Percentiles rank a stretch among this genome's conserved stretches.
phyloP scores from a whole-genome alignment of 2,888 invertebrate genomes.

The Ecdyonurus torrentis region DNA sequence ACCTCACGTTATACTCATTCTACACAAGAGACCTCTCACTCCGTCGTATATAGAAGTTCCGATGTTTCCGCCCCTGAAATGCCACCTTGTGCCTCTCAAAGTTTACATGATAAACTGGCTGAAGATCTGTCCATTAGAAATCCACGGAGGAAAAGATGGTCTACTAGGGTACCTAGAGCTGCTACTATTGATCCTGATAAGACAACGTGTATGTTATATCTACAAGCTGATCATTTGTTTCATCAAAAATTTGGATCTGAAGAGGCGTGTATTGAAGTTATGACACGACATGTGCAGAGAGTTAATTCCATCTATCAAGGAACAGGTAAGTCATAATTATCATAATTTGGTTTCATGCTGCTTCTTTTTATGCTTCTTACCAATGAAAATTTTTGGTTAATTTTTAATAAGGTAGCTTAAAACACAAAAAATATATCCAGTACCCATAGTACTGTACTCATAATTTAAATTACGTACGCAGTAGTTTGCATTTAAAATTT shows the following conservation, averaged over 20 bases:
- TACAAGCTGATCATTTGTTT: constrained; percentile 94
- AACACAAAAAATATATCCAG: too few relatives aligned
- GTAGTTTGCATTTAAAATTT: too few relatives aligned
- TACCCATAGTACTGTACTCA: too few relatives aligned
- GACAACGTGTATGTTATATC: constrained; percentile 85
- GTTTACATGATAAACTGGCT: constrained; percentile 29
- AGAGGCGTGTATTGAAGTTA: constrained; percentile 87
- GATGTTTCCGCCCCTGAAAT: constrained; percentile 38
- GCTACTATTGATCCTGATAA: constrained; percentile 64
- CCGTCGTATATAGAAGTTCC: constrained; percentile 65
- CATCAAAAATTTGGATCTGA: constrained; percentile 87
- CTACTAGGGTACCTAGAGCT: constrained; percentile 24
- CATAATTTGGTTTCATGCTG: background rate
- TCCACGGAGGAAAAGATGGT: constrained; percentile 4
- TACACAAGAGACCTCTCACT: constrained; percentile 33
- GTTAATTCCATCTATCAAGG: constrained; percentile 78
- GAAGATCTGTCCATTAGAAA: constrained; percentile 10
- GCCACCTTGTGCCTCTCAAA: constrained; percentile 44
- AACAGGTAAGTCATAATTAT: constrained; percentile 56
- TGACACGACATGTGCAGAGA: constrained; percentile 85
- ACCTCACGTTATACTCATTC: constrained; percentile 32
- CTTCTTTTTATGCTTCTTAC: background rate
- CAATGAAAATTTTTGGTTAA: constrained; percentile 7
- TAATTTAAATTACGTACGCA: too few relatives aligned
- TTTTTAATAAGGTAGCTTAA: too few relatives aligned